phyloP scores from a whole-genome alignment of 2,113 vertebrate species.

The Colius striatus region DNA sequence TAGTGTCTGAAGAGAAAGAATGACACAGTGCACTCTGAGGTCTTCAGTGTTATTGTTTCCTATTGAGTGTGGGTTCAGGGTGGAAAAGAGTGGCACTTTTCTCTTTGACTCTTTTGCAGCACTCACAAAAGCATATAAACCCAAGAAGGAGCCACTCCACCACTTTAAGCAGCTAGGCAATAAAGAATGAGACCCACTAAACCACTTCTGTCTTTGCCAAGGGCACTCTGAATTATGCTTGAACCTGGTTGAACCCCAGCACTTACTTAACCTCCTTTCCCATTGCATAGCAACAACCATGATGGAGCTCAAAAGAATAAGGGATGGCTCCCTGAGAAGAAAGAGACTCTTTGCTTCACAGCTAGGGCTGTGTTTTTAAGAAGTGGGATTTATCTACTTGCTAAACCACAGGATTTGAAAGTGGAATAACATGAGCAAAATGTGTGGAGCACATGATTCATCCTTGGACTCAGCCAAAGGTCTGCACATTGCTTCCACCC shows the following conservation, averaged over 20 bases:
- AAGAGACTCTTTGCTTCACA: not conserved
- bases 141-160: slow-evolving; percentile 41
- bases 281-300: not conserved
- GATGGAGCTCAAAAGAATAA: slow-evolving; percentile 11
- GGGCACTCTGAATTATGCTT: slow-evolving; percentile 33
- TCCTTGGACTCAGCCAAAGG: not conserved
- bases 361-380: not conserved
- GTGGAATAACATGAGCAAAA: too few relatives aligned
- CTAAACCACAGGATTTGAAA: not conserved
- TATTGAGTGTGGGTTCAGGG: not conserved
- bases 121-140: slow-evolving; percentile 26
- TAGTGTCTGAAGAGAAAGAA: not conserved
- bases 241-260: slow-evolving; percentile 47
- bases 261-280: slow-evolving; percentile 54
- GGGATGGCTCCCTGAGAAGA: not conserved
- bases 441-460: not conserved
- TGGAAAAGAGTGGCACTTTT: not conserved
- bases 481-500: not conserved
- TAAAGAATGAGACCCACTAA: slow-evolving; percentile 40
- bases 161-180: slow-evolving; percentile 12
- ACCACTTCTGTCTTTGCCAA: slow-evolving; percentile 40
- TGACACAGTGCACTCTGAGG: not conserved
- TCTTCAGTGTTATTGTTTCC: slow-evolving; percentile 10
- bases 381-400: not conserved
- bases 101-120: not conserved